phyloP scores from a whole-genome alignment of 35 echinoderm and acorn worm species.

The Apostichopus japonicus region DNA sequence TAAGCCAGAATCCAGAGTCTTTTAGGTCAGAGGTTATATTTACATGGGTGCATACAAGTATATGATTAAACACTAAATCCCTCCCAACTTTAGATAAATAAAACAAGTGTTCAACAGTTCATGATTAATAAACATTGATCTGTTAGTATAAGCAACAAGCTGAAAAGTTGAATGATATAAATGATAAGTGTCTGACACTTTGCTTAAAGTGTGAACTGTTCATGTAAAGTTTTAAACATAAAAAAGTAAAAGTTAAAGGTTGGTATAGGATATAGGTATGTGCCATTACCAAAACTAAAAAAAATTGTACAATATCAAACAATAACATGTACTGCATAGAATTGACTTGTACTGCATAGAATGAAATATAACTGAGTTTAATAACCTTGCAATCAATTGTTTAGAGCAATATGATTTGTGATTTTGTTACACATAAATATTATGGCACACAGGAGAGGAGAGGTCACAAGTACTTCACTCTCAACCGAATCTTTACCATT shows the following conservation, averaged over 20 bases:
- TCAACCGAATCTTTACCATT: conserved; percentile 50
- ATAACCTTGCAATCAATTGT: background rate
- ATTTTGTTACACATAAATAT: background rate
- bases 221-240: background rate
- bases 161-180: background rate
- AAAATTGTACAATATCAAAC: background rate
- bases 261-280: background rate
- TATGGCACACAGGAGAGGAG: background rate
- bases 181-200: background rate
- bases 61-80: background rate
- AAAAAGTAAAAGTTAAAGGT: too few relatives aligned
- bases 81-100: background rate
- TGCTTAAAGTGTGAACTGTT: background rate
- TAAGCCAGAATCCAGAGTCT: too few relatives aligned
- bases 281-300: background rate
- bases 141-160: background rate
- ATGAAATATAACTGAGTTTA: background rate
- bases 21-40: too few relatives aligned
- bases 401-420: background rate
- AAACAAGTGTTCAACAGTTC: background rate
- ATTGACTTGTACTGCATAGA: background rate
- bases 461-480: conserved; percentile 34
- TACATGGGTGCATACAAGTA: background rate
- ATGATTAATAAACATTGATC: background rate
- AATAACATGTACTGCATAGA: background rate